These are phyloP conservation scores for Embiotoca jacksoni DNA, from an alignment of 2,113 vertebrate species.

Conservation along the genomic window DNA sequence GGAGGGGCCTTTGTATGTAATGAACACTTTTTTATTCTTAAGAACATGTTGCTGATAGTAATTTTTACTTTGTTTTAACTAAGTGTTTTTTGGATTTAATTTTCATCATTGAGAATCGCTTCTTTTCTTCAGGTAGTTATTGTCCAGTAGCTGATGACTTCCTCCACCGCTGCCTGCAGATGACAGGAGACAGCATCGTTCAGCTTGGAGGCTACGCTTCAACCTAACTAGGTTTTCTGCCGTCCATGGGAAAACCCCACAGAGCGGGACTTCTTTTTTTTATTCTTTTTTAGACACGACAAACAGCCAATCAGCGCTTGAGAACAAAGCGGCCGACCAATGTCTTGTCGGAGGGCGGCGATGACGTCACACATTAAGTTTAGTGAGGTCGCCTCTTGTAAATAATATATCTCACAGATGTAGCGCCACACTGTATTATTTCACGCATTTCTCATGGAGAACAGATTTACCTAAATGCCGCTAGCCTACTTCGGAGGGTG, in stretches of 20 bases:
- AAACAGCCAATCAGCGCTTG: slow-evolving; percentile 64
- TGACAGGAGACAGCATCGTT: slow-evolving; percentile 18
- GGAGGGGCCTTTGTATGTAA: too few relatives aligned
- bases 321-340: slow-evolving; percentile 44
- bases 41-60: too few relatives aligned
- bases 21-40: too few relatives aligned
- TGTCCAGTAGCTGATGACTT: neutral
- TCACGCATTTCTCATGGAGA: slow-evolving; percentile 31
- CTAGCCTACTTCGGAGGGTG: slow-evolving; percentile 25
- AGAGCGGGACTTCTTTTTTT: slow-evolving; percentile 34
- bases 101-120: neutral
- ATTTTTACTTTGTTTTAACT: too few relatives aligned
- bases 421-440: slow-evolving; percentile 55
- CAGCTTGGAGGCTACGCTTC: slow-evolving; percentile 37
- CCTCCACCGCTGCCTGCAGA: neutral
- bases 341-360: neutral
- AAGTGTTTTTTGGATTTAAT: too few relatives aligned
- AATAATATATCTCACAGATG: slow-evolving; percentile 73
- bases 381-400: slow-evolving; percentile 70
- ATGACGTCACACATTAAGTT: slow-evolving; percentile 33
- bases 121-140: neutral
- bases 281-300: neutral
- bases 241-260: slow-evolving; percentile 81
- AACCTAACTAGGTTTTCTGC: slow-evolving; percentile 71
- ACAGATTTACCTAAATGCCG: slow-evolving; percentile 41